Percentiles rank a stretch among this genome's conserved stretches.
Conservation (phyloP, 2,888 invertebrate species). For the Drosophila meridionalis region DNA sequence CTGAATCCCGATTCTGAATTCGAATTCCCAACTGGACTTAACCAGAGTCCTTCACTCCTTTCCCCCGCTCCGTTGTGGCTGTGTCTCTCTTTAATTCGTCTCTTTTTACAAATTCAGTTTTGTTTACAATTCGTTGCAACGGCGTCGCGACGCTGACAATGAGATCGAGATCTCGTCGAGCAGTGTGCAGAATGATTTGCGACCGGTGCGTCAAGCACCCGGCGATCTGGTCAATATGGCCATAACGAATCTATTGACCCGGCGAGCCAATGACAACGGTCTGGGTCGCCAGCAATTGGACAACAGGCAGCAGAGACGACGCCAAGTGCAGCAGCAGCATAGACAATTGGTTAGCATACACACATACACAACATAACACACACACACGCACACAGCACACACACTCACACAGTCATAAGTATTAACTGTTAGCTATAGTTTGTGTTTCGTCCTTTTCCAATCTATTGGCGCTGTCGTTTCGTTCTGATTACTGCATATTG, state of each 20-base stretch:
- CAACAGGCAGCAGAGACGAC: slow-evolving; percentile 52
- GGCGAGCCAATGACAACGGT: slow-evolving; percentile 62
- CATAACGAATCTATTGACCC: slow-evolving; percentile 50
- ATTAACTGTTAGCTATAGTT: slow-evolving; percentile 5
- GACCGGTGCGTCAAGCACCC: slow-evolving; percentile 67
- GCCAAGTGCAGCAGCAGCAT: slow-evolving; percentile 41
- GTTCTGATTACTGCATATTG: slow-evolving; percentile 8
- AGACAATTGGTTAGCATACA: slow-evolving; percentile 59
- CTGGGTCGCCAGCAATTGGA: slow-evolving; percentile 49
- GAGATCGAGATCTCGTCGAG: slow-evolving; percentile 58
- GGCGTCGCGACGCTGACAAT: slow-evolving; percentile 59
- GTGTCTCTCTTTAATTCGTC: slow-evolving; percentile 16
- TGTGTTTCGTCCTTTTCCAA: slow-evolving; percentile 11
- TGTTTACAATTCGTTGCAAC: slow-evolving; percentile 79
- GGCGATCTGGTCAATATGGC: slow-evolving; percentile 21
- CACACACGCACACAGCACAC: slow-evolving; percentile 1
- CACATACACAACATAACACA: not conserved
- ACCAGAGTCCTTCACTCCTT: not conserved
- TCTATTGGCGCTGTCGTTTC: slow-evolving; percentile 12
- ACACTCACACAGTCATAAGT: not conserved
- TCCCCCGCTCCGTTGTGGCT: not conserved
- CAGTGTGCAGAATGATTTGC: slow-evolving; percentile 74
- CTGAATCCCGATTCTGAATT: slow-evolving; percentile 9
- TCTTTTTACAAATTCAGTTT: slow-evolving; percentile 63
- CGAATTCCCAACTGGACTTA: not conserved